These are phyloP conservation scores for Charina bottae DNA, from an alignment of 2,113 vertebrate species.

Conservation along the genomic window DNA sequence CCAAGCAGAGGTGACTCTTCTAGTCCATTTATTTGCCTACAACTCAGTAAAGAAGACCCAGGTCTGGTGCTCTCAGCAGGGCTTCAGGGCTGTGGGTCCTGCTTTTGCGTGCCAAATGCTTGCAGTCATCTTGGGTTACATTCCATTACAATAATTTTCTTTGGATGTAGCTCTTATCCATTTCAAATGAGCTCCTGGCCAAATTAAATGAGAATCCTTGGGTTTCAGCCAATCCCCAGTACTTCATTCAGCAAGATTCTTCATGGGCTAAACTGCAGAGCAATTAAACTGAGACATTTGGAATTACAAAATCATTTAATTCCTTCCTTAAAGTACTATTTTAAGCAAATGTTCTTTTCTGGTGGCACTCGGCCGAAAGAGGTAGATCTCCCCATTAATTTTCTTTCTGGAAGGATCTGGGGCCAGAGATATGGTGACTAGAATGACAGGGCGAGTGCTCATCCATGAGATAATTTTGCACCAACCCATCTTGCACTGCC, in stretches of 20 bases:
- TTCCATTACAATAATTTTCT: not conserved
- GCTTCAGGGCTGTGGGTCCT: not conserved
- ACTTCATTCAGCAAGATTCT: not conserved
- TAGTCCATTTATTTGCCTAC: not conserved
- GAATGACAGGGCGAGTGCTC: not conserved
- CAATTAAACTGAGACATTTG: not conserved
- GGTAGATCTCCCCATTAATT: not conserved
- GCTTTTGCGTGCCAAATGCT: too few species aligned
- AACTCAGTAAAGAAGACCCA: not conserved
- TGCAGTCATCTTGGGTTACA: not conserved
- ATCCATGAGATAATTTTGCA: not conserved
- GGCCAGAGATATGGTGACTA: not conserved
- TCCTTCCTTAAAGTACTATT: not conserved
- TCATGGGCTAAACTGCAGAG: not conserved
- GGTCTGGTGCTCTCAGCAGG: not conserved
- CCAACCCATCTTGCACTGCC: not conserved
- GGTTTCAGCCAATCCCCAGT: not conserved
- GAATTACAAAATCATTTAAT: constrained; percentile 9
- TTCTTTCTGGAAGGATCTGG: not conserved
- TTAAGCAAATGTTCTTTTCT: not conserved
- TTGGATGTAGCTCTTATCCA: not conserved
- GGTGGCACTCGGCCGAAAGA: not conserved
- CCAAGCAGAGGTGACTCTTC: not conserved
- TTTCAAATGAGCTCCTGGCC: not conserved
- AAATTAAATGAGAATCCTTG: constrained; percentile 17